Evolutionary conservation across 1,140 invertebrate genomes (phyloP), one percentile per base, ranked within the genome.

Genomic region (Panagrolaimus sp.): DNA sequence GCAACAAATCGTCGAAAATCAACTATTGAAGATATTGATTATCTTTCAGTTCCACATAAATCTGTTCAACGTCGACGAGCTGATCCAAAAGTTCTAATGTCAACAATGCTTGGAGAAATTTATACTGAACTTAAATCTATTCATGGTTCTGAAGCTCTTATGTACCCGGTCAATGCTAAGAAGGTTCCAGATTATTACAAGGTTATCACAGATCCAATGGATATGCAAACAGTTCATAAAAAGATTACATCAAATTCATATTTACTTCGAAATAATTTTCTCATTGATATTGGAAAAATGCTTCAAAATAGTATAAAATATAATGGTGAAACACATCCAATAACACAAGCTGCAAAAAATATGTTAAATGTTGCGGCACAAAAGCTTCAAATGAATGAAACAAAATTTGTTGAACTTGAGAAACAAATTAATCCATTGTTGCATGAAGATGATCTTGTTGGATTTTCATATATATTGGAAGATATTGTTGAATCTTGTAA

Each of bases 371-470:
- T 76, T 4, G 79, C 82, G 1, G 48, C 68, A 2, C 89, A 91
- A 68, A 86, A 90, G 65, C 85, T 96, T 15, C 88, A 87, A 0
- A 92, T 97, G 82, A 95, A 96, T 77, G 96, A 98, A 83, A 92
- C 96, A 71, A 89, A 91, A 77, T 84, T 99, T 21, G 96, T 96
- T 89, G 88, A 91, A 71, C 83, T 98, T 1, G 96, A 99, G 84
- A 98, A 98, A 84, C 92, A 92, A 6, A 99, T 99, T 75, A 98
- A 99, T 87, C 96, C 96, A 12, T 86, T 99, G 14, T 85, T 98
- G 6, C 94, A 98, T 84, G 95, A 98, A 78, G 90, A 98, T 83
- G 94, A 98, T 86, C 93, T 96, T 87, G 93, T 96, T 44, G 94
- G 93, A 0, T 87, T 98, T 43, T 92, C 92, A 0, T 98, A 91